phyloP scores from a whole-genome alignment of 2,888 invertebrate genomes.

The Pyrochroa serraticornis region DNA sequence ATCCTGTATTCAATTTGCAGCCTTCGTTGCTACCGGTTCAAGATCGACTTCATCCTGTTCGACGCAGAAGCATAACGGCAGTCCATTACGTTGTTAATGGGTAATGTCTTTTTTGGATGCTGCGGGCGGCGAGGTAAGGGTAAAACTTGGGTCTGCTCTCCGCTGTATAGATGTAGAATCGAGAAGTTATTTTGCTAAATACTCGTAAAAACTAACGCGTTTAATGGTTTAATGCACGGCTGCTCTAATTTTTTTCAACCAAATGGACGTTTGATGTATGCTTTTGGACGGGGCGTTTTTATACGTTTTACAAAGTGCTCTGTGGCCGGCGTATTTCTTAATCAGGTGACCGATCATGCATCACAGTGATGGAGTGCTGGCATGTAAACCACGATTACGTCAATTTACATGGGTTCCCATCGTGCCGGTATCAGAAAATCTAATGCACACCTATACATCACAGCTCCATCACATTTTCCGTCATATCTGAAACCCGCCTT shows the following conservation, averaged over 20 bases:
- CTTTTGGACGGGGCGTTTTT: neutral
- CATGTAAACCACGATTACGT: conserved; percentile 32
- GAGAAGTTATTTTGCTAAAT: too few relatives aligned
- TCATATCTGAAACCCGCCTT: neutral
- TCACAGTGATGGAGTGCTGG: conserved; percentile 35
- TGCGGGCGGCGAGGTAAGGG: too few relatives aligned
- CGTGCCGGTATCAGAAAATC: conserved; percentile 14
- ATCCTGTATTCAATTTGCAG: too few relatives aligned
- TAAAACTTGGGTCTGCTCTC: too few relatives aligned
- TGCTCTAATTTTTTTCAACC: conserved; percentile 4
- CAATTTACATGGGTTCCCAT: conserved; percentile 26
- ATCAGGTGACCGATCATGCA: conserved; percentile 33
- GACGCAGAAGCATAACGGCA: too few relatives aligned
- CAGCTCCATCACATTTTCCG: neutral
- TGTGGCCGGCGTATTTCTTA: conserved; percentile 28
- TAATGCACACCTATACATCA: conserved; percentile 14
- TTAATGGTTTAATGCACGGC: too few relatives aligned
- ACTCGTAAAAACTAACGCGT: too few relatives aligned
- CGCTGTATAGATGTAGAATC: too few relatives aligned
- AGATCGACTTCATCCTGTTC: too few relatives aligned
- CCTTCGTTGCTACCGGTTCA: too few relatives aligned
- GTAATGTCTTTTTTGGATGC: too few relatives aligned
- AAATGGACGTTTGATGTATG: conserved; percentile 12
- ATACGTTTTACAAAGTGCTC: conserved; percentile 7
- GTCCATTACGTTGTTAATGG: too few relatives aligned